Percentiles rank a stretch among this genome's conserved stretches.
phyloP scores from a whole-genome alignment of 2,113 vertebrate species.

The Muscicapa adusta region DNA sequence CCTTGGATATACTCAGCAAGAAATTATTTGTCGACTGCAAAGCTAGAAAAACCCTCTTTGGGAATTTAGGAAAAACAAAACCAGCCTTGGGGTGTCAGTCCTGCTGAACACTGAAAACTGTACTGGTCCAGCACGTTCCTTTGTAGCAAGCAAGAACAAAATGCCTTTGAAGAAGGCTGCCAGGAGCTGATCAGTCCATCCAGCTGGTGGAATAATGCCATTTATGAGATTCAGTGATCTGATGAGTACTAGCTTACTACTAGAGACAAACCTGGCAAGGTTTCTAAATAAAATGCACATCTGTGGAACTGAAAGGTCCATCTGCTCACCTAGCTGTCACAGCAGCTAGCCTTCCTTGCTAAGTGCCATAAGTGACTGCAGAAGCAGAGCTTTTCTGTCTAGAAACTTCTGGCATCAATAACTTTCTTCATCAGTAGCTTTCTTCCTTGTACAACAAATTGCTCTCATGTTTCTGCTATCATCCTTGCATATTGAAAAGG shows the following conservation, averaged over 20 bases:
- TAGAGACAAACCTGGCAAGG: background rate
- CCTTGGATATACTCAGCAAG: background rate
- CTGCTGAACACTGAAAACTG: background rate
- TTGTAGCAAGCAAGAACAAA: background rate
- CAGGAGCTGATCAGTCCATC: background rate
- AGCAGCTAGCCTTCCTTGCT: background rate
- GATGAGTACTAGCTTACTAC: background rate
- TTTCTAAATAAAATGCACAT: background rate
- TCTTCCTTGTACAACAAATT: background rate
- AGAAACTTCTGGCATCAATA: background rate
- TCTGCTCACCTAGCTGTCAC: background rate
- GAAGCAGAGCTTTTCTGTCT: background rate
- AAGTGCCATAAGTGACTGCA: background rate
- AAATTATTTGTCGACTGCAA: background rate
- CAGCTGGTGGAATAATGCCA: background rate
- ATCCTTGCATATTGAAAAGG: background rate
- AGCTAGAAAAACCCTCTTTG: background rate
- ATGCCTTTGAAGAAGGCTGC: constrained; percentile 8
- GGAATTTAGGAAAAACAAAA: background rate
- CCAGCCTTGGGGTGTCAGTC: background rate
- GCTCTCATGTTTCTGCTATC: background rate
- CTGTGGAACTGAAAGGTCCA: background rate
- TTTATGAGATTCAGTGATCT: background rate
- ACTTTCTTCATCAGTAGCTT: background rate
- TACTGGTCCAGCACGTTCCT: background rate